Base-by-base conservation (phyloP, 23 tunicate species). In the Ascidia mentula region DNA sequence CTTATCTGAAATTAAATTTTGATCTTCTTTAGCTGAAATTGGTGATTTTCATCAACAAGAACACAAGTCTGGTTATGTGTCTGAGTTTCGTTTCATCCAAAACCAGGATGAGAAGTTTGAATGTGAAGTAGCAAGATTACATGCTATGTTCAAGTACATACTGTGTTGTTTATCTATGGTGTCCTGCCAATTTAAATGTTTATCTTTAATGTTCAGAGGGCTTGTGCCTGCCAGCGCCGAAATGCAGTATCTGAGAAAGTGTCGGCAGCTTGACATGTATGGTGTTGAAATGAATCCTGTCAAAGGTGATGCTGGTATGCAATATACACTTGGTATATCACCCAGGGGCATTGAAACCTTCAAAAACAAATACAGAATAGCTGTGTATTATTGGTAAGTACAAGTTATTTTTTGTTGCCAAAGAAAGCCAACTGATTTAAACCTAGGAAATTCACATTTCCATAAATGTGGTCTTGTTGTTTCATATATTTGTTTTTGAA, bases 321-420 rank as follows among this genome's bases (percentile, higher is more conserved):
- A 93, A 22, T 84, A 83, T 45, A 46, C 26, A 13, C 82, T 93
- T 72, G 98, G 98, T 17, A 53, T 93, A 30, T 93, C 98, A 9
- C 87, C 92, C 18, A 82, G 87, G 76, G 98, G 98, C 46, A 84
- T 93, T 31, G 98, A 93, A 84, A 80, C 76, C 12, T 83, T 81
- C 72, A 93, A 93, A 72, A 84, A 93, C 74, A 83, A 77, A 60
- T 76, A 88, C 42, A 84, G 88, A 39, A 80, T 93, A 9, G 45
- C 85, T 15, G 74, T 88, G 33, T 82, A 81, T 61, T 88, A 93
- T 73, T 93, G 98, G 98, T 88, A 33, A 82, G 84, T 74, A 5
- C 24, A 5, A 5, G 22, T 9, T 9, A 53, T 9, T 53, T 28
- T 53, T 53, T 26, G 53, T 15, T 42, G 53, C 15, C 12, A 42